phyloP scores from a whole-genome alignment of 2,113 vertebrate genomes.

The Cochlearius cochlearius region DNA sequence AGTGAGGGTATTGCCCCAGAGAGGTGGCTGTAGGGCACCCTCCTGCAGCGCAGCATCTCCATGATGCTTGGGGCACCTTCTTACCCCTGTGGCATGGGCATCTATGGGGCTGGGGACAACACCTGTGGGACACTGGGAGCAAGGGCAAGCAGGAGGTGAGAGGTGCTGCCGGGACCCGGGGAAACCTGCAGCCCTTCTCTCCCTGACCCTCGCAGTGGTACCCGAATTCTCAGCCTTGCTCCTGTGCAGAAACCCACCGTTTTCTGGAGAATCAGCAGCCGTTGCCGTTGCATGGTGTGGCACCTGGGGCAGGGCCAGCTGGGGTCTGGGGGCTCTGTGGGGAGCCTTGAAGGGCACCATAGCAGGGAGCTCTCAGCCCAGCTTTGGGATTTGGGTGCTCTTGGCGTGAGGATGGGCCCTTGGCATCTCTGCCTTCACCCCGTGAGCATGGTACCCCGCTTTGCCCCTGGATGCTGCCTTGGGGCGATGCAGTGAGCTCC shows the following conservation, averaged over 20 bases:
- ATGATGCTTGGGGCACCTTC: not conserved
- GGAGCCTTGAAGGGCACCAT: not conserved
- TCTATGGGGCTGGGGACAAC: not conserved
- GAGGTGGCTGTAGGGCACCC: not conserved
- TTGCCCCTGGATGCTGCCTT: not conserved
- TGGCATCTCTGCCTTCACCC: not conserved
- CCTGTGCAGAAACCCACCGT: not conserved
- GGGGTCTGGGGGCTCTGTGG: not conserved
- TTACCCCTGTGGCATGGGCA: not conserved
- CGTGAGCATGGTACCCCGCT: rapidly evolving
- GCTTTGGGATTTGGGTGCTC: not conserved
- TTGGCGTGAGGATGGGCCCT: not conserved
- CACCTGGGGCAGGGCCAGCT: not conserved
- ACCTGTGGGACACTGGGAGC: not conserved
- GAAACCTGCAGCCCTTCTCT: not conserved
- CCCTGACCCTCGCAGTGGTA: not conserved
- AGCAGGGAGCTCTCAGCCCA: not conserved
- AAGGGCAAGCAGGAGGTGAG: too few species aligned
- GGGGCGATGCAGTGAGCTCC: not conserved
- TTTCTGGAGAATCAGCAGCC: not conserved
- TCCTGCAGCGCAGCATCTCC: not conserved
- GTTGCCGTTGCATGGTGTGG: not conserved
- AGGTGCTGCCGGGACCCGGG: not conserved
- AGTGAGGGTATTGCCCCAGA: rapidly evolving
- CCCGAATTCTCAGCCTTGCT: not conserved